These are phyloP conservation scores for Cossypha dichroa DNA, from an alignment of 2,797 vertebrate genomes.

Conservation along the genomic window DNA sequence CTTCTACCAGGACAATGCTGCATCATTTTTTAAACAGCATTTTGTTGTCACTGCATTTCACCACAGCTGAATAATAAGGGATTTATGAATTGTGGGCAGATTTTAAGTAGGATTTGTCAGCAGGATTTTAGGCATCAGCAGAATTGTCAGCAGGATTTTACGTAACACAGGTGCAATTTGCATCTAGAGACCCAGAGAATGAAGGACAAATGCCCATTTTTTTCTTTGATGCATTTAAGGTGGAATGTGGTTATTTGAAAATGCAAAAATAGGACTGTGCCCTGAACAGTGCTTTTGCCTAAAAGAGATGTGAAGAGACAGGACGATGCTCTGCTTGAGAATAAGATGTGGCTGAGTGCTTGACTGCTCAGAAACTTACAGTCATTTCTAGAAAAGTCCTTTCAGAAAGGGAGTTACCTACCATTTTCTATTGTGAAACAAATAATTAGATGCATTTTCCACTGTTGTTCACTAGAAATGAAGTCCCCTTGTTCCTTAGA, in stretches of 20 bases:
- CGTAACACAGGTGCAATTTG: background rate
- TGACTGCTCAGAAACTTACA: background rate
- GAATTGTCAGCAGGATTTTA: background rate
- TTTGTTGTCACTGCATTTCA: background rate
- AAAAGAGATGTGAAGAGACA: background rate
- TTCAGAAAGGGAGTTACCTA: background rate
- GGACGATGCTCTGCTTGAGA: background rate
- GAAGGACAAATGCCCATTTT: background rate
- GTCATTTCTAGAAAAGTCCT: background rate
- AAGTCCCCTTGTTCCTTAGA: background rate
- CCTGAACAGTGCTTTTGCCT: background rate
- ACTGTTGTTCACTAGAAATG: background rate
- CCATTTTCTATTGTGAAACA: background rate
- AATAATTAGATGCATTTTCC: background rate
- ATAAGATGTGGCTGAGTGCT: background rate
- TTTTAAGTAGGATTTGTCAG: background rate
- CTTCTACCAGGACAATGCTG: background rate
- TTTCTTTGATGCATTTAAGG: background rate
- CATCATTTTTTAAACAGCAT: background rate
- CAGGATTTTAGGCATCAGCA: background rate
- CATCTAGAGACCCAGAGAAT: background rate
- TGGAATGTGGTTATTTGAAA: background rate
- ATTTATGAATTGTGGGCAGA: background rate
- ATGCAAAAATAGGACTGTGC: background rate
- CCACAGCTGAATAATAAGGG: background rate